phyloP scores from a whole-genome alignment of 2,797 vertebrate genomes.

The Spatula clypeata region DNA sequence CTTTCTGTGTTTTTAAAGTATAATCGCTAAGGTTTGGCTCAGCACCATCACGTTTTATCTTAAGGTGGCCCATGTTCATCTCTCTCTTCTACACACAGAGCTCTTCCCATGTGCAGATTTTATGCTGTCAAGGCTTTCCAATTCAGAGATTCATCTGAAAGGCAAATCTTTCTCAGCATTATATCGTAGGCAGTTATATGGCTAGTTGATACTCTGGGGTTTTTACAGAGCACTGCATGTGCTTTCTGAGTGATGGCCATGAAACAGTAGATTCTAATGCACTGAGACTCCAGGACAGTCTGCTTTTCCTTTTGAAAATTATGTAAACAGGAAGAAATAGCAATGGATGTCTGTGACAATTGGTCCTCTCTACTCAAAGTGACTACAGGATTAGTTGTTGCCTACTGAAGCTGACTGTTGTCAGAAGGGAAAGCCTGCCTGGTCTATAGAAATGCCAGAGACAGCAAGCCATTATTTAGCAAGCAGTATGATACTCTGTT shows the following conservation, averaged over 20 bases:
- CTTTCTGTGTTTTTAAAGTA: neutral
- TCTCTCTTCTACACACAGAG: neutral
- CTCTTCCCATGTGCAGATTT: neutral
- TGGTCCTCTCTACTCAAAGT: neutral
- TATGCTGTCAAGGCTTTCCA: neutral
- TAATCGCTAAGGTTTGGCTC: neutral
- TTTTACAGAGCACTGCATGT: neutral
- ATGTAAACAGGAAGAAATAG: neutral
- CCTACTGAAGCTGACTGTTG: neutral
- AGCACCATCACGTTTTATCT: neutral
- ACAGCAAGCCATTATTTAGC: neutral
- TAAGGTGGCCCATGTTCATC: neutral
- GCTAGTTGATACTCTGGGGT: accelerated
- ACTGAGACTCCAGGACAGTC: neutral
- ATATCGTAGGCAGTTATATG: neutral
- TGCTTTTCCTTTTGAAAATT: neutral
- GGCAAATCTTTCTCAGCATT: neutral
- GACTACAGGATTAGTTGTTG: neutral
- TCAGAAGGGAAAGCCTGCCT: neutral
- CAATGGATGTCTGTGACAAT: neutral
- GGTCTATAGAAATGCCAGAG: neutral
- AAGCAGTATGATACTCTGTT: neutral
- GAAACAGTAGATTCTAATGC: neutral
- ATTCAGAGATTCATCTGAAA: neutral
- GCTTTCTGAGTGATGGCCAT: neutral